These are phyloP conservation scores for Typhlichthys eigenmanni DNA, from an alignment of 2,797 vertebrate species.

Conservation along the genomic window DNA sequence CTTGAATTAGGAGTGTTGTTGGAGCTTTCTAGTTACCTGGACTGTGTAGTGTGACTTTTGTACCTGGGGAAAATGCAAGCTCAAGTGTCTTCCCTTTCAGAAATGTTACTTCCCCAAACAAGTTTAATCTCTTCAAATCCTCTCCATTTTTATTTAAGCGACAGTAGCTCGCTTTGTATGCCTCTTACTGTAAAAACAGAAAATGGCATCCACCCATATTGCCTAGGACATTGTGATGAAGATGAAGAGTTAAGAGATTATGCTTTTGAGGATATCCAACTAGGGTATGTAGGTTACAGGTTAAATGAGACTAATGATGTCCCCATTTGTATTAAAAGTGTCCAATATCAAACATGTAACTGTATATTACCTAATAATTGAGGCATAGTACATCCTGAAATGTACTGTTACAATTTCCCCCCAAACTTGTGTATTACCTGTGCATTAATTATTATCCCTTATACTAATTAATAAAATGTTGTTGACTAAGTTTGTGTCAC, in stretches of 20 bases:
- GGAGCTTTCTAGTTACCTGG: conserved; percentile 80
- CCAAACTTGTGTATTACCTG: conserved; percentile 81
- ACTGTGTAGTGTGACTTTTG: conserved; percentile 81
- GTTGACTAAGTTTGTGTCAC: conserved; percentile 69
- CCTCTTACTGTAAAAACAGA: conserved; percentile 63
- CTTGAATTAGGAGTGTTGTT: conserved; percentile 83
- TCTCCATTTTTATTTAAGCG: conserved; percentile 55
- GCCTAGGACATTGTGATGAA: conserved; percentile 52
- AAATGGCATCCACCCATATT: conserved; percentile 43
- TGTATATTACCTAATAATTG: conserved; percentile 71
- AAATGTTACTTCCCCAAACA: conserved; percentile 64
- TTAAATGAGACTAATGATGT: conserved; percentile 66
- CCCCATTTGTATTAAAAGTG: conserved; percentile 59
- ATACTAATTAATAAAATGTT: conserved; percentile 83
- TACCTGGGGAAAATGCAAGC: conserved; percentile 74
- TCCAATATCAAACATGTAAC: conserved; percentile 69
- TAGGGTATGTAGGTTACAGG: conserved; percentile 60
- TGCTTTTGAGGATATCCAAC: conserved; percentile 66
- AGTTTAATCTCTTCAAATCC: conserved; percentile 58
- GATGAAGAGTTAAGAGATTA: conserved; percentile 53
- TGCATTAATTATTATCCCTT: conserved; percentile 83
- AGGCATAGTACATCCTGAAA: conserved; percentile 64
- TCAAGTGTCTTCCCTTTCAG: conserved; percentile 75
- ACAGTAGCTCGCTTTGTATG: conserved; percentile 62
- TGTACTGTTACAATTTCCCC: conserved; percentile 75